These are phyloP conservation scores for Eciton burchellii DNA, from an alignment of 1,140 invertebrate genomes.

Conservation along the genomic window DNA sequence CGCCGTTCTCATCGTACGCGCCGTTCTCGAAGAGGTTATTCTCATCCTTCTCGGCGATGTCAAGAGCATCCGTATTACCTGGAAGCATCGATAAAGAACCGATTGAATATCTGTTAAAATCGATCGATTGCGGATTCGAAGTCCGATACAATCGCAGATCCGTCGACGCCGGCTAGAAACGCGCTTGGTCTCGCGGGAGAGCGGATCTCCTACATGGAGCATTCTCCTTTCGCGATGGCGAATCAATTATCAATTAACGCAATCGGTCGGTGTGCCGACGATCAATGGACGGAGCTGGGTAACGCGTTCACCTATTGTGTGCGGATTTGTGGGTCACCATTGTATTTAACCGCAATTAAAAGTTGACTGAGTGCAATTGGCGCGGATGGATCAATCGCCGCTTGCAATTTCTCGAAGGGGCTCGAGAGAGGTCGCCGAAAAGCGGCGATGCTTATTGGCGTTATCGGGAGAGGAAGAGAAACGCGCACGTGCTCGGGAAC, in stretches of 20 bases:
- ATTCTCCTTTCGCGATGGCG: neutral
- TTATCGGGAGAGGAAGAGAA: neutral
- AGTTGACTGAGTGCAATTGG: constrained; percentile 36
- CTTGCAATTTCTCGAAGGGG: constrained; percentile 27
- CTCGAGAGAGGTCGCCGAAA: neutral
- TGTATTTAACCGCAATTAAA: constrained; percentile 32
- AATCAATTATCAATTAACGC: constrained; percentile 49
- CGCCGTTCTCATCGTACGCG: constrained; percentile 65
- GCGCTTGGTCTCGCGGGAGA: neutral
- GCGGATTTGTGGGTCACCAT: constrained; percentile 44
- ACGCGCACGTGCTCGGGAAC: neutral
- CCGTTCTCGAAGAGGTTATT: constrained; percentile 64
- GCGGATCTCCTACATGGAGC: neutral
- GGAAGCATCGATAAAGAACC: neutral
- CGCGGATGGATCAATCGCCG: neutral
- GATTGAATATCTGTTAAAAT: constrained; percentile 7
- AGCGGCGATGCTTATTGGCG: neutral
- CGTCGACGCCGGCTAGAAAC: neutral
- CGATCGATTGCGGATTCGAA: neutral
- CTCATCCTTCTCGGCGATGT: constrained; percentile 53
- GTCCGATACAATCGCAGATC: neutral
- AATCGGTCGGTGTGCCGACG: neutral
- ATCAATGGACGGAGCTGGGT: constrained; percentile 17
- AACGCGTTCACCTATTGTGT: neutral
- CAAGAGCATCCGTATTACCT: constrained; percentile 63